A percentile compares a stretch with the other conserved stretches of the same genome.
These are phyloP conservation scores for Globodera rostochiensis DNA, from an alignment of 1,140 invertebrate genomes.

Conservation along the genomic window DNA sequence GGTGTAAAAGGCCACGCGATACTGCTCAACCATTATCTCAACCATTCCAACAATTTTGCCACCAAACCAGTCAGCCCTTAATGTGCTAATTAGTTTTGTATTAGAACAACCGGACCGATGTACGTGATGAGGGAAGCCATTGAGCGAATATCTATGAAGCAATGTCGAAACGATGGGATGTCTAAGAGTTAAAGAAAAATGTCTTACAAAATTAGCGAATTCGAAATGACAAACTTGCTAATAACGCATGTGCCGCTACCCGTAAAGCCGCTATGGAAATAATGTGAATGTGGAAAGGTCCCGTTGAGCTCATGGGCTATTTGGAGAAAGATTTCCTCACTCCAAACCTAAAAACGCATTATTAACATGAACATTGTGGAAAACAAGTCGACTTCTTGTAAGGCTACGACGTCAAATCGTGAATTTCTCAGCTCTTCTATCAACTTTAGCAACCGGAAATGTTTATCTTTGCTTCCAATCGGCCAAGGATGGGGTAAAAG, in stretches of 20 bases:
- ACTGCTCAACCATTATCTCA: slow-evolving; percentile 71
- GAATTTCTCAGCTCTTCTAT: slow-evolving; percentile 74
- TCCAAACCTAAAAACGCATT: slow-evolving; percentile 72
- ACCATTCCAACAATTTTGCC: slow-evolving; percentile 93
- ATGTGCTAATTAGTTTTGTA: slow-evolving; percentile 3
- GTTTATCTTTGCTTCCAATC: slow-evolving; percentile 73
- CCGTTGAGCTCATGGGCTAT: slow-evolving; percentile 44
- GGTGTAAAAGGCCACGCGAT: slow-evolving; percentile 79
- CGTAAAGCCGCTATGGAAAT: slow-evolving; percentile 88
- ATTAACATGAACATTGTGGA: slow-evolving; percentile 10
- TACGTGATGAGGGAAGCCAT: slow-evolving; percentile 93
- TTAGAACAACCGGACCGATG: slow-evolving; percentile 67
- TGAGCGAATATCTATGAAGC: slow-evolving; percentile 88
- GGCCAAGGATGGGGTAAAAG: slow-evolving; percentile 71
- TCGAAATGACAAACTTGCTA: slow-evolving; percentile 76
- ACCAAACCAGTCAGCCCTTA: slow-evolving; percentile 94
- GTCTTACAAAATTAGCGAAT: slow-evolving; percentile 80
- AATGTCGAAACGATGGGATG: slow-evolving; percentile 83
- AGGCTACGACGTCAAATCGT: slow-evolving; percentile 80
- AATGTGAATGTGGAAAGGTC: slow-evolving; percentile 79
- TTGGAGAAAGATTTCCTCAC: slow-evolving; percentile 75
- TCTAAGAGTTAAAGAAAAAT: slow-evolving; percentile 64
- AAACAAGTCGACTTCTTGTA: slow-evolving; percentile 79
- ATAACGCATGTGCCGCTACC: slow-evolving; percentile 90
- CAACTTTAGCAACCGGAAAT: slow-evolving; percentile 78